Conservation (phyloP, 2,113 vertebrate species). For the Podarcis cretensis region DNA sequence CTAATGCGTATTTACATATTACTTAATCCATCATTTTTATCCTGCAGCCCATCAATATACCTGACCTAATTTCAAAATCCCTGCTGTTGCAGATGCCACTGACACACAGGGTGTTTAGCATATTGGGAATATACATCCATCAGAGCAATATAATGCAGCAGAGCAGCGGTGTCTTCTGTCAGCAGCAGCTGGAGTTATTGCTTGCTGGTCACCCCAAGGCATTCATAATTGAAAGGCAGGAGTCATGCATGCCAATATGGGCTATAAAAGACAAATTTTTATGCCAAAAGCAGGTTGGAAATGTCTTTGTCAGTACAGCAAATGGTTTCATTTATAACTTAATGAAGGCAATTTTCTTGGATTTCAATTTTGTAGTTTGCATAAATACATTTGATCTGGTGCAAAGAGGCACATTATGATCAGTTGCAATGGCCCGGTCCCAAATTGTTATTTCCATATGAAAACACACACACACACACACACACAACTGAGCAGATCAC, state of each 20-base stretch:
- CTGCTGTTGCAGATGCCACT: slow-evolving; percentile 62
- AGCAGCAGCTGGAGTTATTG: slow-evolving; percentile 68
- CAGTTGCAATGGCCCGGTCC: neutral
- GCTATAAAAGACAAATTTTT: slow-evolving; percentile 63
- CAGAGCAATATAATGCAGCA: slow-evolving; percentile 67
- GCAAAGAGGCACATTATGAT: slow-evolving; percentile 46
- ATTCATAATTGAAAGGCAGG: slow-evolving; percentile 63
- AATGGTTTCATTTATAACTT: slow-evolving; percentile 64
- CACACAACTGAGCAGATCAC: slow-evolving; percentile 7
- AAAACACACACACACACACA: slow-evolving; percentile 1
- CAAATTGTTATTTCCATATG: slow-evolving; percentile 39
- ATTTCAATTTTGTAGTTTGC: slow-evolving; percentile 59
- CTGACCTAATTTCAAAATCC: slow-evolving; percentile 64
- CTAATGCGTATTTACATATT: neutral
- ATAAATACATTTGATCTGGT: slow-evolving; percentile 61
- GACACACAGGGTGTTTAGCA: slow-evolving; percentile 54
- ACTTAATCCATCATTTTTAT: slow-evolving; percentile 30
- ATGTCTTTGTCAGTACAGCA: slow-evolving; percentile 62
- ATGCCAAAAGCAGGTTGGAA: slow-evolving; percentile 66
- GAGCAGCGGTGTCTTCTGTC: slow-evolving; percentile 58
- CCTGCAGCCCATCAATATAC: slow-evolving; percentile 42
- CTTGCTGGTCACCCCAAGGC: slow-evolving; percentile 64
- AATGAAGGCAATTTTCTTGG: slow-evolving; percentile 64
- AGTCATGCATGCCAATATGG: slow-evolving; percentile 55
- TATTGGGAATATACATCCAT: slow-evolving; percentile 56